Base-by-base conservation (phyloP, 2,113 vertebrate species). In the Macquaria ambigua region DNA sequence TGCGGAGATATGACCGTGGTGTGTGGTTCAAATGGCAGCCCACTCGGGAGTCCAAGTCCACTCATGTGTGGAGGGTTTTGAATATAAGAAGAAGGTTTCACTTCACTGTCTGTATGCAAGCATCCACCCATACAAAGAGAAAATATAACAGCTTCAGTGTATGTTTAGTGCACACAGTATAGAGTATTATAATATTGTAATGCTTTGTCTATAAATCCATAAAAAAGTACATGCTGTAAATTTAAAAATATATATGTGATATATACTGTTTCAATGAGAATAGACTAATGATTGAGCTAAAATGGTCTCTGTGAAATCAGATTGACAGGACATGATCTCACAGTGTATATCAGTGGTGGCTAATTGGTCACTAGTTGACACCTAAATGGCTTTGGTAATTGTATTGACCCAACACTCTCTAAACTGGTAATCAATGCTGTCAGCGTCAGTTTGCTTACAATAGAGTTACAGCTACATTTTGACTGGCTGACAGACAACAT, bases 1-100 rank as follows among this genome's bases (percentile, higher is more conserved):
- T 82, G 66, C 18, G 4, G 55, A 85, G 89, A 91, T 84, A 87
- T 79, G 89, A 74, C 56, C 28, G 52, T 66, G 43, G 77, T 69
- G 85, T 18, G 78, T 8, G 18, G 66, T 77, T 89, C 62, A 92
- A 91, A 93, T 93, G 91, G 85, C 90, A 90, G 87, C 81, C 16
- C 92, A 59, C 87, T 31, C 0, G 79, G 83, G 92, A 92, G 58
- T 67, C 23, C 25, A 37, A 48, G 18, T 52, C 82, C 64, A 28
- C 79, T 20, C 76, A 28, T 73, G 69, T 75, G 70, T 43, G 69
- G 23, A 69, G 25, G 69, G 59, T 21, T 88, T 67, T 79, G 50
- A 77, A 83, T 21, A 61, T 43, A 76, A 68, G 55, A 70, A 5
- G 31, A 75, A 15, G 55, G 34, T 37, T 89, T 78, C 43, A 55